Evolutionary conservation across 1,140 invertebrate species (phyloP).

Genomic region (Scaptomyza hsui): DNA sequence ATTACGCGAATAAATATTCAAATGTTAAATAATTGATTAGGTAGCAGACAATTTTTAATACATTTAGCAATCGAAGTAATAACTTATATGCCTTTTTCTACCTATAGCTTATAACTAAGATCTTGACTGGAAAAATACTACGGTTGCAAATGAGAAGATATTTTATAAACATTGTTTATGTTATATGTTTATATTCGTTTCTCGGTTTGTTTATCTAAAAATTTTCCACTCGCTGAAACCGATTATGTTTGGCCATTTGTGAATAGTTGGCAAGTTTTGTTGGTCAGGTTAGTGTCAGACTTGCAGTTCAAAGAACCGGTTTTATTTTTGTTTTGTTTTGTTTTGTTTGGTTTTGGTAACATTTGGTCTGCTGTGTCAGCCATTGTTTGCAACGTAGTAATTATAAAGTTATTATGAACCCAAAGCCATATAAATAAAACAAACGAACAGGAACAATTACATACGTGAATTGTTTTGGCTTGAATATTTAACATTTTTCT

Average conservation of each 20-base stretch:
- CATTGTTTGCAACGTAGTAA: conserved; percentile 52
- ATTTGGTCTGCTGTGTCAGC: conserved; percentile 30
- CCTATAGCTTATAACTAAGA: no score
- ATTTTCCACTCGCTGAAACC: conserved; percentile 17
- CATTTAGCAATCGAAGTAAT: no score
- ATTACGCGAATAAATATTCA: neutral
- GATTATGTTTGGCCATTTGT: neutral
- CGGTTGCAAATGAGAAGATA: no score
- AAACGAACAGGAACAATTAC: neutral
- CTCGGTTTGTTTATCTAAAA: neutral
- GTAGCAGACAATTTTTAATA: no score
- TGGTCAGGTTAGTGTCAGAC: conserved; percentile 10
- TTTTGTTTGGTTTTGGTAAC: conserved; percentile 26
- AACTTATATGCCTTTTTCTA: no score
- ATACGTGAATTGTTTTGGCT: conserved; percentile 5
- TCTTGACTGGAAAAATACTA: no score
- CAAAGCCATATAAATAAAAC: conserved; percentile 16
- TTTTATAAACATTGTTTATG: no score
- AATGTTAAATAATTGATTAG: no score
- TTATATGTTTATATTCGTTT: no score
- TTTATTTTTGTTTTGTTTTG: conserved; percentile 36
- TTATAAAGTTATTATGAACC: conserved; percentile 54
- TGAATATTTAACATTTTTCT: neutral
- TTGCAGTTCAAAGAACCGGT: conserved; percentile 51
- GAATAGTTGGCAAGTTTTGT: conserved; percentile 16